A percentile compares a stretch with the other conserved stretches of the same genome.
Conservation (phyloP, 2,797 vertebrate species). For the Margarornis squamiger region DNA sequence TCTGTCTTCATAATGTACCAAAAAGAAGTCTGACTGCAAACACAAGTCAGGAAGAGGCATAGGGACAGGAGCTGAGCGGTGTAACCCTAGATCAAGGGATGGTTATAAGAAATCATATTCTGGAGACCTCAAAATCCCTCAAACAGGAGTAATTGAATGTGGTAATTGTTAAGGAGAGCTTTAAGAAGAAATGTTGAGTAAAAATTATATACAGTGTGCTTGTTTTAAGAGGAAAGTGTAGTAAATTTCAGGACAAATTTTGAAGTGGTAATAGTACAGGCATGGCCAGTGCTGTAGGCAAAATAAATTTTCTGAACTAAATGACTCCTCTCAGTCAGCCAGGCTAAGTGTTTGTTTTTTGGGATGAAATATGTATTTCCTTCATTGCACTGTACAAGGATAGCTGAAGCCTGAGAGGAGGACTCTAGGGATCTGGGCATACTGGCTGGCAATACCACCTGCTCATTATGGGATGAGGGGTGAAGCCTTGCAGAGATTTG, state of each 20-base stretch:
- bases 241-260: conserved; percentile 60
- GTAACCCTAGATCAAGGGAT: conserved; percentile 37
- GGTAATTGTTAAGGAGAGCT: conserved; percentile 37
- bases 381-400: not conserved
- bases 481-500: not conserved
- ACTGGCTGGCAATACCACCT: not conserved
- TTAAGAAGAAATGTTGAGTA: conserved; percentile 32
- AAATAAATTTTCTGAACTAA: conserved; percentile 49
- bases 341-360: conserved; percentile 31
- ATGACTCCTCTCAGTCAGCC: conserved; percentile 38
- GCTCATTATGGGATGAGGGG: not conserved
- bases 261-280: conserved; percentile 34
- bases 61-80: not conserved
- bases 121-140: conserved; percentile 17
- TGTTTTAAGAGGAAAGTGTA: conserved; percentile 55
- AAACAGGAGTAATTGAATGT: not conserved
- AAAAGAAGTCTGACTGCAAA: conserved; percentile 32
- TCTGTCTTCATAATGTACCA: conserved; percentile 28
- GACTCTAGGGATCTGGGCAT: not conserved
- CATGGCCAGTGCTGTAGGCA: not conserved
- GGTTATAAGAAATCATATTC: conserved; percentile 27
- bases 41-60: not conserved
- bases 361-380: conserved; percentile 24
- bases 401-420: not conserved
- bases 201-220: not conserved